A percentile compares a stretch with the other conserved stretches of the same genome.
Evolutionary conservation across 1,140 invertebrate species (phyloP).

Genomic region (Ostrea denselamellosa): DNA sequence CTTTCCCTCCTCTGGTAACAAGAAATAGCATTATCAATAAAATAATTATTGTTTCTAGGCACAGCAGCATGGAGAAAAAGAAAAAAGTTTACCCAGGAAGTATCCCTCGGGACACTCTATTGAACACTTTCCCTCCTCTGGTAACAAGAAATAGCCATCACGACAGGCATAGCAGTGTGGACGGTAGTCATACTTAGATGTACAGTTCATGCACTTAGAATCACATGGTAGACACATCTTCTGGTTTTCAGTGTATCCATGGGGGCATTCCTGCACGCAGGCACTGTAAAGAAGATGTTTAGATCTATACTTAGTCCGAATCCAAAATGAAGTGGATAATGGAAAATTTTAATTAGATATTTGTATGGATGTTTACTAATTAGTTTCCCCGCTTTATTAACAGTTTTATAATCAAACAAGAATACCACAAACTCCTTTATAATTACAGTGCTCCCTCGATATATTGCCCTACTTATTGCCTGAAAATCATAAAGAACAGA

Average conservation of each 20-base stretch:
- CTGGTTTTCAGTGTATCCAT: constrained; percentile 24
- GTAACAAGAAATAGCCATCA: constrained; percentile 46
- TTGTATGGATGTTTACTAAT: too few relatives aligned
- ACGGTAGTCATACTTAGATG: constrained; percentile 40
- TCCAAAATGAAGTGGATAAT: too few relatives aligned
- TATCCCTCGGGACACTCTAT: constrained; percentile 47
- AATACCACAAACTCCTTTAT: too few relatives aligned
- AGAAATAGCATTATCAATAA: too few relatives aligned
- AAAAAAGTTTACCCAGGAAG: constrained; percentile 38
- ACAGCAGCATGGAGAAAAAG: background rate
- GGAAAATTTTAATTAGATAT: too few relatives aligned
- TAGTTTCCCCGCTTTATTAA: too few relatives aligned
- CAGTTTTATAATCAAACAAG: too few relatives aligned
- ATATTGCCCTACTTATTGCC: too few relatives aligned
- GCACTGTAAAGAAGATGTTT: constrained; percentile 7
- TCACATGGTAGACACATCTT: constrained; percentile 48
- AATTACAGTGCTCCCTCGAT: too few relatives aligned
- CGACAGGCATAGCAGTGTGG: constrained; percentile 50
- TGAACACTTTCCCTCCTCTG: constrained; percentile 50
- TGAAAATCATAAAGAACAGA: too few relatives aligned
- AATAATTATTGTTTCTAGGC: too few relatives aligned
- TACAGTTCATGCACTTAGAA: constrained; percentile 48
- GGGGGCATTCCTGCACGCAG: constrained; percentile 51
- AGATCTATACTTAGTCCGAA: too few relatives aligned
- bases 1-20: constrained; percentile 49